Base-by-base conservation (phyloP, 2,113 vertebrate species). In the rat (Rattus norvegicus) region DNA sequence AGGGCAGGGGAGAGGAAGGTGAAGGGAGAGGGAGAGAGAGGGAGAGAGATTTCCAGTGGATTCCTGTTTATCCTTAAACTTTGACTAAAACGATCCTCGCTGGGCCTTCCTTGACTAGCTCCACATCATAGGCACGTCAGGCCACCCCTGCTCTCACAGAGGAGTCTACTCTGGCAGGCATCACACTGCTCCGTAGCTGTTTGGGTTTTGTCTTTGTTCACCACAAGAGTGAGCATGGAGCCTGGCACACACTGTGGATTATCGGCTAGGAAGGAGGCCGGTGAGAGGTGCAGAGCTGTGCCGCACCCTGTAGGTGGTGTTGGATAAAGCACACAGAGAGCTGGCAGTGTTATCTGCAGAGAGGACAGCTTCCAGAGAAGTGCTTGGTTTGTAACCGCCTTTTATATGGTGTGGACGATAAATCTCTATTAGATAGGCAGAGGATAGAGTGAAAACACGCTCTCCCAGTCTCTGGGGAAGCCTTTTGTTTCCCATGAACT, bases 141-240 rank as follows among this genome's bases (percentile, higher is more conserved):
- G 24, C 26, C 24, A 30, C 7, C 9, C 1, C 49, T 90, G 54
- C 8, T 73, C 28, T 86, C 36, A 43, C 47, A 81, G 47, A 22
- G 8, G 9, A 87, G n/a, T 84, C 52, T 30, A 28, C 17, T 9
- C 19, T 19, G 5, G 30, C 4, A 0, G 43, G 6, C 22, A 63
- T 65, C 52, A 72, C 54, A 56, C 1, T 47, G 49, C 88, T 47
- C 39, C 26, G 19, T 17, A 56, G 75, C 14, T 52, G 3, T 49
- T 39, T 61, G 28, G 94, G 61, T 76, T 72, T 96, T 76, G 30
- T n/a, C 67, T 92, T 81, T 80, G 54, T 72, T 97, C 36, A 90
- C 43, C 28, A 63, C 30, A 22, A 70, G 75, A 87, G 52, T 61
- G 67, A 92, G 47, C 47, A 30, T 9, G 33, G 85, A 88, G 20